Conservation (phyloP, 2,113 vertebrate genomes). For the Lutjanus erythropterus region DNA sequence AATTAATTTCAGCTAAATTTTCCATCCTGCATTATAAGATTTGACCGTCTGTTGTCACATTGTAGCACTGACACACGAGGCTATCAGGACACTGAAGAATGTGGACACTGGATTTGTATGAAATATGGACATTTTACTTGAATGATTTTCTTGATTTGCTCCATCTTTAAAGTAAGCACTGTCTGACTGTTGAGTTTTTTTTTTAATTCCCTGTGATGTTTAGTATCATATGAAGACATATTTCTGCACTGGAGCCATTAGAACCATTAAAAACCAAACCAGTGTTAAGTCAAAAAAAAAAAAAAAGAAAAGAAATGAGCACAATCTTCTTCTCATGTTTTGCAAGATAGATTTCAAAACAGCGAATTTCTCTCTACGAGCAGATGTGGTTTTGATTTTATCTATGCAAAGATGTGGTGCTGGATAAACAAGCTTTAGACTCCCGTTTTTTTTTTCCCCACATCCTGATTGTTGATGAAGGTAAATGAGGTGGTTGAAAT, state of each 20-base stretch:
- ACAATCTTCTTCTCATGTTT: slow-evolving; percentile 30
- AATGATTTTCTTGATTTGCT: too few species aligned
- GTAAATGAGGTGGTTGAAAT: slow-evolving; percentile 21
- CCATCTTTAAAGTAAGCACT: slow-evolving; percentile 4
- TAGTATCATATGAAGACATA: slow-evolving; percentile 1
- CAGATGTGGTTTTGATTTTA: slow-evolving; percentile 32
- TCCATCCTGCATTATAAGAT: slow-evolving; percentile 4
- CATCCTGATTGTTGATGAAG: slow-evolving; percentile 11
- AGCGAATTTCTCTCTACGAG: not conserved
- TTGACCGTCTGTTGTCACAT: too few species aligned
- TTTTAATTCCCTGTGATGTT: not conserved
- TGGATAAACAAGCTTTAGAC: slow-evolving; percentile 32
- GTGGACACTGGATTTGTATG: slow-evolving; percentile 44
- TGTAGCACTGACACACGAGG: slow-evolving; percentile 5
- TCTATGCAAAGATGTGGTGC: slow-evolving; percentile 63
- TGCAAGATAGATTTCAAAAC: slow-evolving; percentile 32
- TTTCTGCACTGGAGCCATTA: not conserved
- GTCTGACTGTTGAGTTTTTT: slow-evolving; percentile 5
- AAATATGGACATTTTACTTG: slow-evolving; percentile 39
- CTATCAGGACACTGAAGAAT: slow-evolving; percentile 30
- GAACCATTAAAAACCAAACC: not conserved
- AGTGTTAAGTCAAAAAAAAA: not conserved
- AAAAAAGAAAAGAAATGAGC: slow-evolving; percentile 25
- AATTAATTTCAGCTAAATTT: slow-evolving; percentile 12
- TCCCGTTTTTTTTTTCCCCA: slow-evolving; percentile 14